Evolutionary conservation across 2,113 vertebrate genomes (phyloP).

Genomic region (Strigops habroptila): DNA sequence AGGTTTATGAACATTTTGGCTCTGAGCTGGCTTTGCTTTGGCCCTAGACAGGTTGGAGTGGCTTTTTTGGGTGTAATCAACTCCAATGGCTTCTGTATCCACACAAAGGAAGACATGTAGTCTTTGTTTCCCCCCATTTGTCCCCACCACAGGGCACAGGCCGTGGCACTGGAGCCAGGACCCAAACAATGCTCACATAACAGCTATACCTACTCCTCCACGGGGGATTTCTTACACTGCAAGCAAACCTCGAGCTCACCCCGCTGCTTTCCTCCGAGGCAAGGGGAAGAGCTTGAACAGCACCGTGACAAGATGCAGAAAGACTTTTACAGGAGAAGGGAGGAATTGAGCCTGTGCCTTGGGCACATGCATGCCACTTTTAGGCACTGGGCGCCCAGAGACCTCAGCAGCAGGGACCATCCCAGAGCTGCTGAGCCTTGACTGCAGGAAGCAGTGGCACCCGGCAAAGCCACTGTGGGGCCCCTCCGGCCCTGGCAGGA

Average conservation of each 20-base stretch:
- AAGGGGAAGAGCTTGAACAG: neutral
- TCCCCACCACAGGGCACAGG: neutral
- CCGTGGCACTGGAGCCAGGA: accelerated
- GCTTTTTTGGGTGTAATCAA: too few species aligned
- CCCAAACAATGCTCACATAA: neutral
- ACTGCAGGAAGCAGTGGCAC: neutral
- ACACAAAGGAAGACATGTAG: too few species aligned
- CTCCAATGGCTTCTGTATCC: too few species aligned
- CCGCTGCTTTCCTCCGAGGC: accelerated
- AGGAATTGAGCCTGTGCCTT: neutral
- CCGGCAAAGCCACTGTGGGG: accelerated
- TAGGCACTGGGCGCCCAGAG: neutral
- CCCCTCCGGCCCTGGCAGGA: neutral
- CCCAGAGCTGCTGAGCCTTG: neutral
- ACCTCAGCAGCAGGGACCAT: neutral
- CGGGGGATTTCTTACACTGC: neutral
- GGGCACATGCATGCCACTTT: neutral
- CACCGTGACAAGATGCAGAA: neutral
- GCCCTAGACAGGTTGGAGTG: too few species aligned
- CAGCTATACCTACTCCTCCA: neutral
- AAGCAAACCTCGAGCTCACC: neutral
- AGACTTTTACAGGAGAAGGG: neutral
- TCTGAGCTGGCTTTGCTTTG: too few species aligned
- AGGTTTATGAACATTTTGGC: neutral
- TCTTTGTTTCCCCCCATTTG: neutral